These are phyloP conservation scores for Ochropleura plecta DNA, from an alignment of 2,888 invertebrate species.

Conservation along the genomic window DNA sequence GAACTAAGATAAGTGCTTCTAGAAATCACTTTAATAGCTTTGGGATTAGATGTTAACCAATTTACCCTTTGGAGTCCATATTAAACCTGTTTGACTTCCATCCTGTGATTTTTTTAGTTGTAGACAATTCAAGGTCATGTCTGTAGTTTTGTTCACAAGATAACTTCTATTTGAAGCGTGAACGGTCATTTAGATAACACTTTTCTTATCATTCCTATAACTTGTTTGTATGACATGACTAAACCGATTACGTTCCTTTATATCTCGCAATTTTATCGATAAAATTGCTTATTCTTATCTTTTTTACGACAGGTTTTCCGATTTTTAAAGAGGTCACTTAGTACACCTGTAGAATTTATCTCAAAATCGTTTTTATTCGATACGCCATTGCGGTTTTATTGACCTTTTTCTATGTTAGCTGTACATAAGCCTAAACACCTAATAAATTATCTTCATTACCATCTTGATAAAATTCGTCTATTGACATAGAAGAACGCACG, in stretches of 20 bases:
- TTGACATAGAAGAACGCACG: background rate
- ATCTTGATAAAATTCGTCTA: slow-evolving; percentile 9
- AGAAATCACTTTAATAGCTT: background rate
- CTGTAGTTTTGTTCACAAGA: background rate
- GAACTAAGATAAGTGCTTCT: background rate
- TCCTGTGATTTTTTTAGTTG: background rate
- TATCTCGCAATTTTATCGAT: slow-evolving; percentile 36
- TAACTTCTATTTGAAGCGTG: background rate
- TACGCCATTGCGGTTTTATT: background rate
- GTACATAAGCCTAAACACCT: background rate
- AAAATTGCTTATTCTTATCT: slow-evolving; percentile 36
- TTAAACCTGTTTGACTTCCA: background rate
- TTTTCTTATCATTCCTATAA: slow-evolving; percentile 35
- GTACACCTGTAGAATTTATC: background rate
- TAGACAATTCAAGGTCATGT: background rate
- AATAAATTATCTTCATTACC: background rate
- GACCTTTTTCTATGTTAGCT: background rate
- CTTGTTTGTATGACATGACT: slow-evolving; percentile 39
- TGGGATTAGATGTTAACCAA: background rate
- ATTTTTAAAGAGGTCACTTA: slow-evolving; percentile 38
- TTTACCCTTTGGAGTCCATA: background rate
- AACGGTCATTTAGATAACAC: slow-evolving; percentile 9
- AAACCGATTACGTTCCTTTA: slow-evolving; percentile 33
- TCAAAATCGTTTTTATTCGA: background rate
- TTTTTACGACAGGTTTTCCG: slow-evolving; percentile 24